phyloP scores from a whole-genome alignment of 2,888 invertebrate species.

The Psylliodes chrysocephalus region DNA sequence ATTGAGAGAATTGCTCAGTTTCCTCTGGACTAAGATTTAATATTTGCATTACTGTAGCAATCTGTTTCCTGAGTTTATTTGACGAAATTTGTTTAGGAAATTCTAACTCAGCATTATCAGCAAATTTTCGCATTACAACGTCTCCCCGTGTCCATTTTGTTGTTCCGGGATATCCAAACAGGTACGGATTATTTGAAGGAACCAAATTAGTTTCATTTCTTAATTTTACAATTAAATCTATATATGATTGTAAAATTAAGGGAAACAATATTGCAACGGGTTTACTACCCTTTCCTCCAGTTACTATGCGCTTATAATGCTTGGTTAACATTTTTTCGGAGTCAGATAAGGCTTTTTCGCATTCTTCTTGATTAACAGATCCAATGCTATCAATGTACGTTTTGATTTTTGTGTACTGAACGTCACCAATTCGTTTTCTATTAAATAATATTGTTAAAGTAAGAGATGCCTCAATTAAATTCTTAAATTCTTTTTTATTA shows the following conservation, averaged over 20 bases:
- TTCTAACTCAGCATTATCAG: conserved; percentile 16
- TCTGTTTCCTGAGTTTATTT: conserved; percentile 22
- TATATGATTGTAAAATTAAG: conserved; percentile 1
- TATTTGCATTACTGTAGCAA: conserved; percentile 22
- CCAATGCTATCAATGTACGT: conserved; percentile 27
- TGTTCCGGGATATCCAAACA: conserved; percentile 21
- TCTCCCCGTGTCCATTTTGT: conserved; percentile 23
- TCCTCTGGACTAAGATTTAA: conserved; percentile 13
- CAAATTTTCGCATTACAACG: conserved; percentile 18
- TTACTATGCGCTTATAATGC: conserved; percentile 38
- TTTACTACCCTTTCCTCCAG: too few species aligned
- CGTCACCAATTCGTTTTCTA: conserved; percentile 48
- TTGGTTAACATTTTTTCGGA: conserved; percentile 43
- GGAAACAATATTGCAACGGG: conserved; percentile 29
- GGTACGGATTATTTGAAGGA: not conserved
- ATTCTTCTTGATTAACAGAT: conserved; percentile 36
- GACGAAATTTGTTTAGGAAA: conserved; percentile 21
- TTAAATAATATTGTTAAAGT: conserved; percentile 45
- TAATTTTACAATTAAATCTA: conserved; percentile 13
- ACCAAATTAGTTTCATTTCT: not conserved
- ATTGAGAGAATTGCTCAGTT: conserved; percentile 16
- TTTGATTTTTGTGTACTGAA: conserved; percentile 45
- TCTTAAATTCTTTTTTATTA: conserved; percentile 36
- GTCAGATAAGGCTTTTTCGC: conserved; percentile 35
- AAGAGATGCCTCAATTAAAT: conserved; percentile 41